Evolutionary conservation across 1,140 invertebrate species (phyloP).

Genomic region (Eueides isabella): DNA sequence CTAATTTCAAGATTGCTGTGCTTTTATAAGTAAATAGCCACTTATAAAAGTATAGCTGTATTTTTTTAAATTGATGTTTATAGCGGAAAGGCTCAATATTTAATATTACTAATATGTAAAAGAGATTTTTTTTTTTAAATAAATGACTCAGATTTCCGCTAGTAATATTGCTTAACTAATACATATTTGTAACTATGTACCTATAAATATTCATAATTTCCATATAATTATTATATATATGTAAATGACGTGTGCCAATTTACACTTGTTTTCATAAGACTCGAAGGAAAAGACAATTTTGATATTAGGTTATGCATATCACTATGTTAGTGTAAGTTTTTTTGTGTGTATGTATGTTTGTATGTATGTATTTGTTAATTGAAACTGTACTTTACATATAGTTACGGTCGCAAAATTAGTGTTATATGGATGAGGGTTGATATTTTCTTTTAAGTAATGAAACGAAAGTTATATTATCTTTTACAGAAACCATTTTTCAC

Average conservation of each 20-base stretch:
- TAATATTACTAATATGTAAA: background rate
- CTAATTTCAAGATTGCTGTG: too few species aligned
- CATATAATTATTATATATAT: background rate
- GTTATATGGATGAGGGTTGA: background rate
- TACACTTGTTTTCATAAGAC: background rate
- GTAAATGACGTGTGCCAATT: constrained; percentile 18
- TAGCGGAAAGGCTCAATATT: background rate
- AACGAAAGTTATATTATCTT: too few species aligned
- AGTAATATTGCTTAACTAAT: background rate
- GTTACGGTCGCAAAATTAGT: background rate
- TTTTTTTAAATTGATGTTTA: too few species aligned
- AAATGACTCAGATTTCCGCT: background rate
- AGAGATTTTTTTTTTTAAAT: background rate
- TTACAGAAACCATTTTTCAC: too few species aligned
- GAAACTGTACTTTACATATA: background rate
- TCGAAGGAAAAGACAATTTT: constrained; percentile 26
- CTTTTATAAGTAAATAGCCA: too few species aligned
- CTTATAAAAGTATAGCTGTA: too few species aligned
- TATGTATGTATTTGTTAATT: background rate
- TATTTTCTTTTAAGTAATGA: too few species aligned
- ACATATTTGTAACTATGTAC: background rate
- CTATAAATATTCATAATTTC: background rate
- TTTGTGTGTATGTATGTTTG: background rate
- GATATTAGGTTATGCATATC: constrained; percentile 20
- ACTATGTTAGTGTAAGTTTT: constrained; percentile 5